Base-by-base conservation (phyloP, 2,113 vertebrate species). In the Oxygymnocypris stewartii region DNA sequence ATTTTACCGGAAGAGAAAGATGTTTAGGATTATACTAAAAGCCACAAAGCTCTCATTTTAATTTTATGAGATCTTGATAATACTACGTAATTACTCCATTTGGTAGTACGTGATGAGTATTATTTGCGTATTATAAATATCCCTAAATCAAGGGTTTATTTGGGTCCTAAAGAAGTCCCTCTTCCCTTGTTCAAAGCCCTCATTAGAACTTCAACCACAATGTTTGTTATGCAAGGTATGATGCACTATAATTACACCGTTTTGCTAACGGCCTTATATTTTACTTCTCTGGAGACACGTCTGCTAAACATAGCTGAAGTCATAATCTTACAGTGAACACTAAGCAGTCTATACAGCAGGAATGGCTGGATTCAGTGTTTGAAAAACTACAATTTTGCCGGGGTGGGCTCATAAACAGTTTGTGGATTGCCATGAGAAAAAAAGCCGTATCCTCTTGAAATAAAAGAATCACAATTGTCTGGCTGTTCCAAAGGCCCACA, bases 181-280 rank as follows among this genome's bases (percentile, higher is more conserved):
- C 14, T 74, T 84, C 35, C 47, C 47, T 73, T 11, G 20, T 11
- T 81, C 80, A 82, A 67, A 82, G 44, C 69, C 42, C 79, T 65
- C 61, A 82, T 71, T 74, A 74, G 31, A 59, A 73, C 82, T 74
- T 84, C 69, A 75, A 73, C 49, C 81, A 83, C 44, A 71, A 54
- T 84, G 82, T 73, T 84, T 84, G 82, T 74, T 84, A 57, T 84
- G 65, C 49, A 84, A 75, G 49, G 69, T 57, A 84, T 59, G 82
- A 84, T 74, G 82, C 65, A 74, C 82, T 84, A 74, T 75, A 84
- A 74, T 84, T 84, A 84, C 69, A 57, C 47, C 1, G 35, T 35
- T 84, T 75, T 84, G 49, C 82, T 84, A 84, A 84, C 74, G 31
- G 49, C 82, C 82, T 84, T 74, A 84, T 84, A 84, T 75, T 84